Conservation (phyloP, 2,888 invertebrate species). For the Pyrrhia umbra region DNA sequence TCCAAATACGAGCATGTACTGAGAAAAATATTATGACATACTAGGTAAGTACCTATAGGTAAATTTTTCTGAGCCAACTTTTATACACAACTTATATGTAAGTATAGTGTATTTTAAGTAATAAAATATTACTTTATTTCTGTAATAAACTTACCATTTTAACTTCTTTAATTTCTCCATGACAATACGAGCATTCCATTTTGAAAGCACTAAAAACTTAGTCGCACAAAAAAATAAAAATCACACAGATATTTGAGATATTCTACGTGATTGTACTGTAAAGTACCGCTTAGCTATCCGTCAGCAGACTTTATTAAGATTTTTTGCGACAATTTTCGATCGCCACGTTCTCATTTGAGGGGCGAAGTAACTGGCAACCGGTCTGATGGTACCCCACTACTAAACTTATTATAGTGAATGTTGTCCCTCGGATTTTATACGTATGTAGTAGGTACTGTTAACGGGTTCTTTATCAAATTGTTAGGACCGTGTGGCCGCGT, state of each 20-base stretch:
- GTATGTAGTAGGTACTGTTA: constrained; percentile 4
- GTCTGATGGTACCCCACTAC: constrained; percentile 35
- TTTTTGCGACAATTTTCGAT: constrained; percentile 43
- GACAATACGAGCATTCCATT: constrained; percentile 37
- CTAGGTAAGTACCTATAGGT: no score
- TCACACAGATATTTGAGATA: not conserved
- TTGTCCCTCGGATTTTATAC: constrained; percentile 20
- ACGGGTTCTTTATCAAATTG: constrained; percentile 32
- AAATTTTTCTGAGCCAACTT: not conserved
- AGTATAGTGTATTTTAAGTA: no score
- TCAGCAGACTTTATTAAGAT: constrained; percentile 13
- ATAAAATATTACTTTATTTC: not conserved
- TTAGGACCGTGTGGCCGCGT: constrained; percentile 39
- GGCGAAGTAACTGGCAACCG: constrained; percentile 11
- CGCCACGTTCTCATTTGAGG: constrained; percentile 25
- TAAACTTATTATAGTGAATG: not conserved
- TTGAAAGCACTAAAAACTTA: constrained; percentile 17
- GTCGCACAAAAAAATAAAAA: constrained; percentile 9
- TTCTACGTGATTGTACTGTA: not conserved
- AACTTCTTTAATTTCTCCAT: constrained; percentile 22
- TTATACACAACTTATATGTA: no score
- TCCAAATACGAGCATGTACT: not conserved
- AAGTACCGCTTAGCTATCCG: constrained; percentile 13
- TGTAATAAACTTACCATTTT: constrained; percentile 37
- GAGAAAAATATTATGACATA: not conserved